Evolutionary conservation across 2,113 vertebrate genomes (phyloP), one percentile per base, ranked within the genome.

Genomic region (Fregata magnificens): DNA sequence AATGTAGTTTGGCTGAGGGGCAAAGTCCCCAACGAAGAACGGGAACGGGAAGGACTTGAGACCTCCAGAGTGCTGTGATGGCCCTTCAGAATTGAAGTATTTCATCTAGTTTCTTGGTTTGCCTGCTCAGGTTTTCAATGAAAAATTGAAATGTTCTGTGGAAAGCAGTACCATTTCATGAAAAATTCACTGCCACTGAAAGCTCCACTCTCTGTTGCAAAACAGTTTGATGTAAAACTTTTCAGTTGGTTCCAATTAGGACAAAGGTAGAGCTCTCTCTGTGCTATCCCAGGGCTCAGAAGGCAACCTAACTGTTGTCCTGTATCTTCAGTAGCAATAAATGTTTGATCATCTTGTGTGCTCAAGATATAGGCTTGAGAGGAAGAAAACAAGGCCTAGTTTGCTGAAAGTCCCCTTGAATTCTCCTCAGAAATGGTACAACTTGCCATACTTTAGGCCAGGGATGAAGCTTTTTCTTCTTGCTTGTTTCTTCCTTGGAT

Each of bases 131-230:
- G 38, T 76, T 95, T 95, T 89, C 61, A 55, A 76, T 85, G 66
- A 95, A 95, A 95, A 93, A 85, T 80, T 89, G 77, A 95, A 94
- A 62, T 34, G 25, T 94, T 77, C 83, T 79, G 10, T 67, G 42
- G 49, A 80, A 96, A 92, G 56, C 47, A 86, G 72, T 93, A 78
- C 19, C 28, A 59, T 90, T 87, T 80, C 16, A 94, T 96, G 74
- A 91, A 96, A 95, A 96, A 91, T 88, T 93, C 56, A 91, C 82
- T 76, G 61, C 44, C 74, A 73, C 49, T 90, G 90, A 94, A 96
- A 94, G 44, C 45, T 94, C 1, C 0, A 18, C 34, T 91, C 49
- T 76, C 61, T 71, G 42, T 69, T 90, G 62, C 53, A 89, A 93
- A 95, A 82, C 9, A 94, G 26, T 84, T 74, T 59, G 14, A 67